Percentiles rank a stretch among this genome's conserved stretches.
These are phyloP conservation scores for Pygmarrhopalites habei DNA, from an alignment of 1,140 invertebrate genomes.

Conservation along the genomic window DNA sequence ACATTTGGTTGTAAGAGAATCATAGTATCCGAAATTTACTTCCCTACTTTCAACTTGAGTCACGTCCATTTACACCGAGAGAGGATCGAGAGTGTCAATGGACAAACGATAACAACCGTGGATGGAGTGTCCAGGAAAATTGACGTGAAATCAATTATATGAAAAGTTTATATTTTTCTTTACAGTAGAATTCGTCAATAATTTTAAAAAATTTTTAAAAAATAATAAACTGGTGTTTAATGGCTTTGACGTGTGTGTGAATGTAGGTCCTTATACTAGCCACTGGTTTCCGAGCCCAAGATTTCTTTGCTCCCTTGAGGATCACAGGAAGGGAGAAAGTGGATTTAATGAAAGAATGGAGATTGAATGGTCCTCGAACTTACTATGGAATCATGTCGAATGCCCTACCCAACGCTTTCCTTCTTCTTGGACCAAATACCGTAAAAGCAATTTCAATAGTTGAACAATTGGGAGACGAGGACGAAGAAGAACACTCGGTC, in stretches of 20 bases:
- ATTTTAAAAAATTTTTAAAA: no score
- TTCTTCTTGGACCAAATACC: conserved; percentile 16
- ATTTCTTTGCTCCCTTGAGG: conserved; percentile 22
- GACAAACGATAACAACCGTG: not conserved
- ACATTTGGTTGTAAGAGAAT: conserved; percentile 16
- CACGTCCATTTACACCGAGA: conserved; percentile 5
- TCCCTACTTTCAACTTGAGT: not conserved
- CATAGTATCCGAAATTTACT: not conserved
- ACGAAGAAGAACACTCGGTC: no score
- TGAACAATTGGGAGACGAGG: no score
- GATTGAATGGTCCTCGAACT: not conserved
- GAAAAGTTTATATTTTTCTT: no score
- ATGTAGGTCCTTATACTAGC: conserved; percentile 17
- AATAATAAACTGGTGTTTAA: no score
- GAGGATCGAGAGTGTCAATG: not conserved
- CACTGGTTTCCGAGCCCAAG: conserved; percentile 24
- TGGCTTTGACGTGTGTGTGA: conserved; percentile 11
- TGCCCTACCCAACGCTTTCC: conserved; percentile 9
- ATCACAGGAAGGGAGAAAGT: conserved; percentile 11
- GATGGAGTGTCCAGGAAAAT: no score
- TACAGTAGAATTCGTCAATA: no score
- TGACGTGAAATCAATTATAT: no score
- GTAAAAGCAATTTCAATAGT: not conserved
- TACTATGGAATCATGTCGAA: conserved; percentile 16
- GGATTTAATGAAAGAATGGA: conserved; percentile 17